Evolutionary conservation across 2,888 invertebrate genomes (phyloP).

Genomic region (Tipula confusa): DNA sequence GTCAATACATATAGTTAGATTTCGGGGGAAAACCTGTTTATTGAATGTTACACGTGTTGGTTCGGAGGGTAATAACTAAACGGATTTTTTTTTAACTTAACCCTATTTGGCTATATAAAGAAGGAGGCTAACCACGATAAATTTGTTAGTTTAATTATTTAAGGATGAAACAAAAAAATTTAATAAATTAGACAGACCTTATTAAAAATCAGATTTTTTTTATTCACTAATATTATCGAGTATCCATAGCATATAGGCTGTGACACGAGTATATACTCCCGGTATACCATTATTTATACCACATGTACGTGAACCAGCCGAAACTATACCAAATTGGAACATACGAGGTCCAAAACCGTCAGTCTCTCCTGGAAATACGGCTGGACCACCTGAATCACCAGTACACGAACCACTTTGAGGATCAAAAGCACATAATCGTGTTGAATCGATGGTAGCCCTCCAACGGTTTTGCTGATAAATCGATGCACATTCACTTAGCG

Average conservation of each 20-base stretch:
- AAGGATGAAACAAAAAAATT: too few species aligned
- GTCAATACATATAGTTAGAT: too few species aligned
- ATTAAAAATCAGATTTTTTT: too few species aligned
- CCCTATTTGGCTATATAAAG: too few species aligned
- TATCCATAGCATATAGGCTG: conserved; percentile 28
- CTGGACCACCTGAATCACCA: conserved; percentile 29
- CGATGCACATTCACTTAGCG: background rate
- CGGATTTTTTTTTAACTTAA: too few species aligned
- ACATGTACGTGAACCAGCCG: background rate
- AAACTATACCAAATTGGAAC: conserved; percentile 32
- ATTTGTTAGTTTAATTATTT: too few species aligned
- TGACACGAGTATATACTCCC: conserved; percentile 3
- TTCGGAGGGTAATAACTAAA: too few species aligned
- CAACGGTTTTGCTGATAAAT: background rate
- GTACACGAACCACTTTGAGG: background rate
- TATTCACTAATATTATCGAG: conserved; percentile 28
- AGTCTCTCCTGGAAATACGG: background rate
- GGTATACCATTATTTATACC: background rate
- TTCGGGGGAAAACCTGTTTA: too few species aligned
- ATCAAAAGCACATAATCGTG: background rate
- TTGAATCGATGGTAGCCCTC: background rate
- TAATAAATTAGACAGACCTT: too few species aligned
- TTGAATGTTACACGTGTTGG: too few species aligned
- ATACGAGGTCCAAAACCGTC: background rate
- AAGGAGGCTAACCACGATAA: too few species aligned